These are phyloP conservation scores for Bos taurus DNA, from an alignment of 2,113 vertebrate species.

Conservation along the genomic window DNA sequence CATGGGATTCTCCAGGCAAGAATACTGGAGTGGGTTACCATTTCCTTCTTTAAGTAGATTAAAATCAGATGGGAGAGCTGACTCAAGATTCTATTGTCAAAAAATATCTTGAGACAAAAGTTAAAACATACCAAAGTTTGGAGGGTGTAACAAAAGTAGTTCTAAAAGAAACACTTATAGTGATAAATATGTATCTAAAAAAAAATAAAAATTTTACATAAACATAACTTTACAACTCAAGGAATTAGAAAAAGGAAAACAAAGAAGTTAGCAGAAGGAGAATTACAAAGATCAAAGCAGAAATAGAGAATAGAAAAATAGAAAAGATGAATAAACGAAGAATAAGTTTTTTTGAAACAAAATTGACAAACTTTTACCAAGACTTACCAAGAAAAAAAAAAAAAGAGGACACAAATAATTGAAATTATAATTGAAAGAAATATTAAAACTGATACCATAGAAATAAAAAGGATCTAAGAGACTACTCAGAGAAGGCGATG, in stretches of 20 bases:
- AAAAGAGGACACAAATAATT: neutral
- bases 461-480: neutral
- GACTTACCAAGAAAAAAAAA: neutral
- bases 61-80: neutral
- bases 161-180: neutral
- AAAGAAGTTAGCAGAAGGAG: neutral
- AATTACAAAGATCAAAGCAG: neutral
- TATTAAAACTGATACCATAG: neutral
- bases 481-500: neutral
- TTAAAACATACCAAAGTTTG: neutral
- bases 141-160: neutral
- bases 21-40: no score
- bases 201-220: neutral
- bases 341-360: neutral
- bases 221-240: neutral
- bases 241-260: neutral
- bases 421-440: neutral
- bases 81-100: neutral
- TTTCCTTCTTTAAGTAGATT: no score
- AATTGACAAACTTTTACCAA: neutral
- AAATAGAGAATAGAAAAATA: neutral
- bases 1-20: no score
- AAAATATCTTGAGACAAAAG: neutral
- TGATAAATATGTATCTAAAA: neutral
- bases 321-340: neutral